Evolutionary conservation across 1,140 invertebrate species (phyloP).

Genomic region (Neomicropteryx cornuta): DNA sequence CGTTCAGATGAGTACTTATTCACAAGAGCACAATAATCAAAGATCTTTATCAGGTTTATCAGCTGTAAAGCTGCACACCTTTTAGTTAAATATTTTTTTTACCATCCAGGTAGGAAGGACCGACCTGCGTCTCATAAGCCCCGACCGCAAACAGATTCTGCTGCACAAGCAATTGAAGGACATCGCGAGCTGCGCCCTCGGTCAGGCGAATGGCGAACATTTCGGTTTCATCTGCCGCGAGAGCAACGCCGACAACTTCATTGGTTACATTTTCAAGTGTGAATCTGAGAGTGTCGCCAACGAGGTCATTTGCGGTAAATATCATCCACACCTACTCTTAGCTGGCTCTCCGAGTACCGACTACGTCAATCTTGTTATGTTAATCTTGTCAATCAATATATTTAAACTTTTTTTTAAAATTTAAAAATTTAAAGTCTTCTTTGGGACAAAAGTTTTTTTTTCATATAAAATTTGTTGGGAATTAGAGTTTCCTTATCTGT

Average conservation of each 20-base stretch:
- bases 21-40: too few species aligned
- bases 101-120: conserved; percentile 63
- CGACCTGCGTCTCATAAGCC: conserved; percentile 82
- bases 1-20: too few species aligned
- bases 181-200: conserved; percentile 81
- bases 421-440: too few species aligned
- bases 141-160: conserved; percentile 81
- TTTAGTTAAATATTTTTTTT: too few species aligned
- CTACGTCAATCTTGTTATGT: neutral
- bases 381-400: neutral
- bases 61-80: too few species aligned
- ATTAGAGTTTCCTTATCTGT: too few species aligned
- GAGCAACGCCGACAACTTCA: conserved; percentile 50
- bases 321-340: too few species aligned
- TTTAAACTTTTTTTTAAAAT: too few species aligned
- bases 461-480: too few species aligned
- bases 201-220: conserved; percentile 67
- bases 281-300: conserved; percentile 69
- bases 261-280: conserved; percentile 85
- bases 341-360: too few species aligned
- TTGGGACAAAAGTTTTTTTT: too few species aligned
- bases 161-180: conserved; percentile 80
- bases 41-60: too few species aligned
- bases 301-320: conserved; percentile 63
- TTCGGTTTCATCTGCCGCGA: conserved; percentile 90